Base-by-base conservation (phyloP, 1,140 invertebrate species). In the Zeugodacus cucurbitae region DNA sequence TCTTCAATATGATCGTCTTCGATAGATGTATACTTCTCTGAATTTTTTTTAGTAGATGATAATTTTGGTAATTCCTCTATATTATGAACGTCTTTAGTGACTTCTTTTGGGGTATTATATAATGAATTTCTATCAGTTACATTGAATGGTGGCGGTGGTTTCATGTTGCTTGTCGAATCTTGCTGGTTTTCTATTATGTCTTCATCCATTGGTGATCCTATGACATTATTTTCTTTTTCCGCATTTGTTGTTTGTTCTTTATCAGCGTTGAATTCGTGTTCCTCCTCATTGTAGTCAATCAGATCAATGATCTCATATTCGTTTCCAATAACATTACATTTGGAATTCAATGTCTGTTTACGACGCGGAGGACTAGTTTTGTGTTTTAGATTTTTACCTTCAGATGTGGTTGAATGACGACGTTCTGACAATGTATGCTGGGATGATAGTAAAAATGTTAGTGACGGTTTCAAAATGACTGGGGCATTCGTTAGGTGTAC, bases 201-300 rank as follows among this genome's bases (percentile, higher is more conserved):
- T 57, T 74, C 32, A 6, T 32, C 22, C 17, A 32, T 29, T 67
- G 44, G 17, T 17, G 22, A 29, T 78, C 57, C 48, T 37, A 29
- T 58, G 4, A 32, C 58, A 34, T 78, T 88, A 29, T n/a, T 26
- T 54, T 78, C 22, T 37, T 88, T 34, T 11, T 87, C 37, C 10
- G 41, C 17, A 59, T 70, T 70, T 48, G 22, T n/a, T 70, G 34
- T 48, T 29, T 87, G 87, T 22, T 70, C 37, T 41, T 17, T 17
- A 22, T 11, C 57, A 32, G 26, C 34, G 4, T 20, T 41, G 1
- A 34, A 1, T 34, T 26, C 20, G 70, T 64, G 48, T 4, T 88
- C 57, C 29, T 67, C 88, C 3, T 86, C 88, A 67, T 70, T 85
- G 59, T 85, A 88, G 7, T 87, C 86, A 20, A 67, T 70, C 4